Evolutionary conservation across 2,797 vertebrate species (phyloP), one percentile per base, ranked within the genome.

Genomic region (Ctenopoma multispine): DNA sequence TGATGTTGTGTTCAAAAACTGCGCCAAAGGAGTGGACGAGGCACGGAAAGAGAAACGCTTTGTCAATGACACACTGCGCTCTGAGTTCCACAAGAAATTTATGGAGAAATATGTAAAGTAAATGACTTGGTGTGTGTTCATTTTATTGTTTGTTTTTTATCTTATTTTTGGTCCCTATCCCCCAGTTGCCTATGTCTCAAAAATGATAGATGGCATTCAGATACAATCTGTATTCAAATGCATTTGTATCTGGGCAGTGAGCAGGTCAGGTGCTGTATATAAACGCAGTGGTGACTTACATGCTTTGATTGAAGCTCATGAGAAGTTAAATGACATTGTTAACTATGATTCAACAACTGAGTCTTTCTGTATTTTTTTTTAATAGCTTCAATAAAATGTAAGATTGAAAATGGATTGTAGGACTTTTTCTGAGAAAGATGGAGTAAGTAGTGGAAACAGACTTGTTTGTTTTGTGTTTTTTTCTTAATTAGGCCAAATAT

Each of bases 41-140:
- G 93, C 96, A 23, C 96, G 97, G 69, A 98, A 96, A 79, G 97
- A 99, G 92, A 99, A 99, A 77, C 95, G 97, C 74, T 99, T 99
- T 0, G 93, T 99, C 36, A 99, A 99, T 7, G 98, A 99, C 87
- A 99, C 98, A 0, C 93, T 99, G 85, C 94, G 97, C 70, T 99
- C 98, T 1, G 98, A 99, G 88, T 99, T 99, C 87, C 98, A 99
- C 94, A 99, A 99, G 78, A 99, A 99, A 78, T 99, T 99, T 87
- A 99, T 99, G 98, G 98, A 99, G 85, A 99, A 99, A 90, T 99
- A 99, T 43, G 98, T 99, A 75, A 99, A 99, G 84, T 99, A 96
- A 92, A 73, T 18, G 55, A 85, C 54, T 69, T 46, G 0, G 0
- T 44, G 17, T 70, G 12, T 78, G 18, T 63, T 31, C 1, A 20